Evolutionary conservation across 2,888 invertebrate species (phyloP).

Genomic region (Temnothorax ravouxi): DNA sequence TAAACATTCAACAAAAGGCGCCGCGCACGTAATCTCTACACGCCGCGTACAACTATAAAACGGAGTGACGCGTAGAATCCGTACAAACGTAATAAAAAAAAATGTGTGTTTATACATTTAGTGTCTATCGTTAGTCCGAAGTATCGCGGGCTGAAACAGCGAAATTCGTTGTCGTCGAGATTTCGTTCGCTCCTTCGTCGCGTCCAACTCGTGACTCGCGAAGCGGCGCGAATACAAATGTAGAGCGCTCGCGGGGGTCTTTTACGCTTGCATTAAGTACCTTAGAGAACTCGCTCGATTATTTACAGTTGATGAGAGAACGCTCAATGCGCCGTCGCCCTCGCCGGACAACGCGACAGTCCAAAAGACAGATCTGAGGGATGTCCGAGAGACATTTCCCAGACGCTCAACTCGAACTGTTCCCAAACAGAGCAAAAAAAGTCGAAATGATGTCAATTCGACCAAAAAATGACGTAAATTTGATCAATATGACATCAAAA

Average conservation of each 20-base stretch:
- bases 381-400: background rate
- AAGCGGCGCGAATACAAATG: slow-evolving; percentile 9
- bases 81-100: slow-evolving; percentile 59
- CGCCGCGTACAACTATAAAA: slow-evolving; percentile 66
- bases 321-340: slow-evolving; percentile 1
- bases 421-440: no score
- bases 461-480: no score
- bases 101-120: slow-evolving; percentile 57
- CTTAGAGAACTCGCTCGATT: background rate
- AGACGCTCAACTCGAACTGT: background rate
- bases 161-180: slow-evolving; percentile 35
- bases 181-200: slow-evolving; percentile 48
- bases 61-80: slow-evolving; percentile 54
- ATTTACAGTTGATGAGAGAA: slow-evolving; percentile 27
- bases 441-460: no score
- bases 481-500: no score
- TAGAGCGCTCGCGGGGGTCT: background rate
- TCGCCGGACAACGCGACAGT: background rate
- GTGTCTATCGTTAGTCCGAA: slow-evolving; percentile 64
- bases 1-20: slow-evolving; percentile 68
- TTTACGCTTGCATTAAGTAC: slow-evolving; percentile 10
- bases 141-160: slow-evolving; percentile 51
- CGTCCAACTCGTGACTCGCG: slow-evolving; percentile 4
- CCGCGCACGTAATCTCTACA: slow-evolving; percentile 58
- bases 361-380: background rate